Conservation (phyloP, 2,797 vertebrate genomes). For the Arrhamphus sclerolepis region DNA sequence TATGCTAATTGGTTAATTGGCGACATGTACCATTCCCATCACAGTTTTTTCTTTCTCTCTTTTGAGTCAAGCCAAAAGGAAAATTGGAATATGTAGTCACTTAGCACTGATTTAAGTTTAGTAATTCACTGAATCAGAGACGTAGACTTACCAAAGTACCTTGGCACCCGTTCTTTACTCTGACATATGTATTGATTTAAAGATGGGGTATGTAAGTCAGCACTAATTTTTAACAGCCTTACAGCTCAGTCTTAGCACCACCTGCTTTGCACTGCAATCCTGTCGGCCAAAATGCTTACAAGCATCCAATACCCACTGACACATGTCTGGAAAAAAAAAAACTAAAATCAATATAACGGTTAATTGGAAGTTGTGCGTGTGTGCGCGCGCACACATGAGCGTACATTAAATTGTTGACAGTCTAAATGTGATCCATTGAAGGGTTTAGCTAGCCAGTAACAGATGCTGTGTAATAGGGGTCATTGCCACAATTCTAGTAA, state of each 20-base stretch:
- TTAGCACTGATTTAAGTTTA: constrained; percentile 28
- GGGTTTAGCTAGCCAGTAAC: constrained; percentile 43
- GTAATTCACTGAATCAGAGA: constrained; percentile 30
- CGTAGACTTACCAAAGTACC: constrained; percentile 30
- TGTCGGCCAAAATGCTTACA: constrained; percentile 61
- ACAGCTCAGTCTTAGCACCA: constrained; percentile 33
- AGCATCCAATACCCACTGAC: constrained; percentile 52
- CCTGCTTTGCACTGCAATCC: constrained; percentile 54
- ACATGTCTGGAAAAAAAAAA: constrained; percentile 46
- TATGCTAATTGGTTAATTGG: constrained; percentile 56
- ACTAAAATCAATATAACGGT: constrained; percentile 64
- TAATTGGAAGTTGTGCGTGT: constrained; percentile 57
- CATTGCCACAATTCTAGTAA: constrained; percentile 34
- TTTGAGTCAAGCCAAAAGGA: constrained; percentile 3
- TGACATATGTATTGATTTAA: constrained; percentile 59
- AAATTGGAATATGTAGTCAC: constrained; percentile 28
- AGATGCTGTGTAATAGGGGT: constrained; percentile 36
- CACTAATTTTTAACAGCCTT: constrained; percentile 52
- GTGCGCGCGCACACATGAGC: not conserved
- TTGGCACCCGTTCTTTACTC: constrained; percentile 23
- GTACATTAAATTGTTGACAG: constrained; percentile 30
- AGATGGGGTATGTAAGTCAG: constrained; percentile 54
- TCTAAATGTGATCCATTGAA: constrained; percentile 48
- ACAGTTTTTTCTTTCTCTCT: constrained; percentile 23
- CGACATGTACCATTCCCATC: constrained; percentile 32